Evolutionary conservation across 2,113 vertebrate species (phyloP).

Genomic region (Pollachius pollachius): DNA sequence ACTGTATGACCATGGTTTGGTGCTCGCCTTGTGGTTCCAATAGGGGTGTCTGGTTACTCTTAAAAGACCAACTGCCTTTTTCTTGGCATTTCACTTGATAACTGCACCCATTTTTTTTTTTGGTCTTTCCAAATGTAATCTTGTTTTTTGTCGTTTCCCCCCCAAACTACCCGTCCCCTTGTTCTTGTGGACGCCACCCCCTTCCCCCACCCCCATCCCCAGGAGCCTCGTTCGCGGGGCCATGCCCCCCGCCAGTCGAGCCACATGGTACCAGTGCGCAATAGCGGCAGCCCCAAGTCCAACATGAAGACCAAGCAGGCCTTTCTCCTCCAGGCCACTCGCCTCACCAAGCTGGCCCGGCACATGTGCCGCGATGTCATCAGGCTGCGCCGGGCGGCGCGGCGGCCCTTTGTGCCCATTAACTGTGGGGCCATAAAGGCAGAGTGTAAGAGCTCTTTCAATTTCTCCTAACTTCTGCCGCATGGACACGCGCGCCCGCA

Average conservation of each 20-base stretch:
- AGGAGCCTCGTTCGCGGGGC: conserved; percentile 85
- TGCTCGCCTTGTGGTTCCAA: no score
- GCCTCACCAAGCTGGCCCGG: conserved; percentile 95
- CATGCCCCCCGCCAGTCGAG: conserved; percentile 88
- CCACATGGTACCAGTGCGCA: conserved; percentile 88
- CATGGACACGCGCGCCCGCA: conserved; percentile 42
- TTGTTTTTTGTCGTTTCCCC: no score
- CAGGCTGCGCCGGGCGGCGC: conserved; percentile 91
- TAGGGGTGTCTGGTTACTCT: no score
- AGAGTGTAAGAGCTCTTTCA: conserved; percentile 99
- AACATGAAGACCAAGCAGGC: conserved; percentile 96
- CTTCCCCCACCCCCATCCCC: neutral
- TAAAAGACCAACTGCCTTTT: no score
- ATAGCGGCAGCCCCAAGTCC: conserved; percentile 93
- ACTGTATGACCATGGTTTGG: no score
- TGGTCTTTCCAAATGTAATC: no score
- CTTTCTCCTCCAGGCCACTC: conserved; percentile 93
- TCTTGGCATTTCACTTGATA: no score
- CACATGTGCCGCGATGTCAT: conserved; percentile 98
- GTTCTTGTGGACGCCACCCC: no score
- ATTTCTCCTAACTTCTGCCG: conserved; percentile 93
- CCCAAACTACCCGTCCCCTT: no score
- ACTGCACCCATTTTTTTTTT: no score
- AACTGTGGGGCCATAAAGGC: conserved; percentile 99
- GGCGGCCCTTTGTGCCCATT: conserved; percentile 98